A percentile compares a stretch with the other conserved stretches of the same genome.
phyloP scores from a whole-genome alignment of 2,888 invertebrate species.

The Cremastobaeus sp. region DNA sequence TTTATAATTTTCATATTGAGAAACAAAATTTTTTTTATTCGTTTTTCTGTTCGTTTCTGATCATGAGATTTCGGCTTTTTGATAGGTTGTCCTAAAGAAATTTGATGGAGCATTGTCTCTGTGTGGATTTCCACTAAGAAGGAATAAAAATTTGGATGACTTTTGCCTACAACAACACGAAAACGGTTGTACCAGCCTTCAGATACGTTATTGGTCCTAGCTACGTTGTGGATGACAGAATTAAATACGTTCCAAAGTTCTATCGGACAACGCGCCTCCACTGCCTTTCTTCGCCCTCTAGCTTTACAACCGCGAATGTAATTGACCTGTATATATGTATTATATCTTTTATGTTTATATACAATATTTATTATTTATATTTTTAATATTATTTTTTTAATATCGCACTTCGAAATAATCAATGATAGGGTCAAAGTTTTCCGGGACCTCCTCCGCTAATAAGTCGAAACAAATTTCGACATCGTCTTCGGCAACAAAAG shows the following conservation, averaged over 20 bases:
- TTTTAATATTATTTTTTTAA: not conserved
- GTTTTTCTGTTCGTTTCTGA: not conserved
- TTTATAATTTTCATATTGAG: slow-evolving; percentile 2
- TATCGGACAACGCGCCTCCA: not conserved
- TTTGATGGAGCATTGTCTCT: not conserved
- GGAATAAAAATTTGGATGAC: too few species aligned
- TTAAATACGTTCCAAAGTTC: not conserved
- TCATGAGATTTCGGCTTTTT: slow-evolving; percentile 1
- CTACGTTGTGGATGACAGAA: not conserved
- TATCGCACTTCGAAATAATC: too few species aligned
- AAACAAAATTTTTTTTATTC: slow-evolving; percentile 1
- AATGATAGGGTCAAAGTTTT: too few species aligned
- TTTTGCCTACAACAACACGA: too few species aligned
- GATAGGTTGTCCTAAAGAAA: slow-evolving; percentile 3
- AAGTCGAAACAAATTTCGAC: not conserved
- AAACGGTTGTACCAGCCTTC: too few species aligned
- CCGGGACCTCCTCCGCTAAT: too few species aligned
- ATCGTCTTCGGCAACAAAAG: slow-evolving; percentile 1
- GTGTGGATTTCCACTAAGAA: not conserved
- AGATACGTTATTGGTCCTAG: not conserved
- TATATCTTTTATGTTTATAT: too few species aligned
- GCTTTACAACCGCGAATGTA: not conserved
- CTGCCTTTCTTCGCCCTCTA: not conserved
- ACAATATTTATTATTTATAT: not conserved
- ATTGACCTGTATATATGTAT: not conserved